These are phyloP conservation scores for Tholera decimalis DNA, from an alignment of 2,888 invertebrate species.

Conservation along the genomic window DNA sequence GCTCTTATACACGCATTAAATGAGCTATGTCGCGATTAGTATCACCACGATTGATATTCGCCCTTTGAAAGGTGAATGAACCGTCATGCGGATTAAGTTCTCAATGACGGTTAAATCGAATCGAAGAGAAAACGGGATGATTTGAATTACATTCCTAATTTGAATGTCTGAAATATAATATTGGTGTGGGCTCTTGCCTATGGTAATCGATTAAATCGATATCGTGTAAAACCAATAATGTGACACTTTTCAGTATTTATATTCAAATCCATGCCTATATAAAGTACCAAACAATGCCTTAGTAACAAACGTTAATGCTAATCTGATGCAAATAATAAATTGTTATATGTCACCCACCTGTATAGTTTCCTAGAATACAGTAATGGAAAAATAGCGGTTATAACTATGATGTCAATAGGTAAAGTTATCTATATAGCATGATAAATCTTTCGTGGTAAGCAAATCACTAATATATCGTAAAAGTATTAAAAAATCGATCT, in stretches of 20 bases:
- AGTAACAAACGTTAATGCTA: conserved; percentile 54
- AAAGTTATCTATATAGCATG: no score
- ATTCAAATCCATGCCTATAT: conserved; percentile 23
- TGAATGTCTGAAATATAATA: no score
- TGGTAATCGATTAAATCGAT: neutral
- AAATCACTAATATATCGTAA: no score
- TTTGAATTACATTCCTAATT: no score
- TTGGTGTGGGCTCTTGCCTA: neutral
- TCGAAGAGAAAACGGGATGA: neutral
- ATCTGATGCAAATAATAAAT: conserved; percentile 65
- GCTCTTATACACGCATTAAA: neutral
- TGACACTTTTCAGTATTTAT: conserved; percentile 20
- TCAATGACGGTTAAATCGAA: neutral
- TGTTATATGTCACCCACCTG: conserved; percentile 54
- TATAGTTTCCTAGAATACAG: conserved; percentile 38
- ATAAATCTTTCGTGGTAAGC: no score
- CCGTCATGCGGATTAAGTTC: neutral
- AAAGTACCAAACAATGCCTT: conserved; percentile 44
- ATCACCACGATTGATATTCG: neutral
- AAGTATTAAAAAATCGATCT: no score
- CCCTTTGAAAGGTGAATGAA: neutral
- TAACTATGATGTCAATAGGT: neutral
- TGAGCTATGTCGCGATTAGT: neutral
- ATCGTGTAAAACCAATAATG: conserved; percentile 11
- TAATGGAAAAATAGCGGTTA: conserved; percentile 16